Evolutionary conservation across 1,140 invertebrate species (phyloP).

Genomic region (Cecropterus lyciades): DNA sequence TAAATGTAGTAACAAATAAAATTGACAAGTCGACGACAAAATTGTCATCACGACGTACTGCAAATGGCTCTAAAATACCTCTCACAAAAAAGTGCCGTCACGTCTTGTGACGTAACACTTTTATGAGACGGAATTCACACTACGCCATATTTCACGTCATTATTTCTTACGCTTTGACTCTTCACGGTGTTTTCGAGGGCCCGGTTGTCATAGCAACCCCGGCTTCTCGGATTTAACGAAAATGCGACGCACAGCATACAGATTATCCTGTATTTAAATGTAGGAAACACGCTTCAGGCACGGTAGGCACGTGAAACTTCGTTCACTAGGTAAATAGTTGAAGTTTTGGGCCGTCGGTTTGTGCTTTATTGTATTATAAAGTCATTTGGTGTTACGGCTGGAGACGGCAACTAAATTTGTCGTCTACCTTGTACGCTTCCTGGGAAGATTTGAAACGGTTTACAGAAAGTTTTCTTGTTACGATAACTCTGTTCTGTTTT

Average conservation of each 20-base stretch:
- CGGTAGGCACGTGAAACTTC: slow-evolving; percentile 64
- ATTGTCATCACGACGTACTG: not conserved
- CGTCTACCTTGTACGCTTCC: slow-evolving; percentile 14
- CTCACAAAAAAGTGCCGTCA: slow-evolving; percentile 25
- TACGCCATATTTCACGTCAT: slow-evolving; percentile 66
- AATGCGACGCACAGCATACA: slow-evolving; percentile 57
- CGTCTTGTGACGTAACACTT: slow-evolving; percentile 22
- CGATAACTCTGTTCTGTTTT: slow-evolving; percentile 12
- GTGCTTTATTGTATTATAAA: slow-evolving; percentile 65
- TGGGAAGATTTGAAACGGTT: slow-evolving; percentile 17
- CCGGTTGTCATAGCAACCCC: slow-evolving; percentile 61
- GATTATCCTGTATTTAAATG: slow-evolving; percentile 64
- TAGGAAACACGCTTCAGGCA: slow-evolving; percentile 58
- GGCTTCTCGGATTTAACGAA: slow-evolving; percentile 55
- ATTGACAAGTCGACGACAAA: no score
- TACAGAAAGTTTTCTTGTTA: slow-evolving; percentile 24
- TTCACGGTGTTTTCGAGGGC: slow-evolving; percentile 49
- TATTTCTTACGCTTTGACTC: slow-evolving; percentile 65
- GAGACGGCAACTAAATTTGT: slow-evolving; percentile 55
- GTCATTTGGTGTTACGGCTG: slow-evolving; percentile 58
- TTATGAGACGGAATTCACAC: slow-evolving; percentile 30
- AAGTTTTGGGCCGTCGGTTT: slow-evolving; percentile 54
- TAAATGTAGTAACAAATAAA: no score
- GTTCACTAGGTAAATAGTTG: slow-evolving; percentile 73
- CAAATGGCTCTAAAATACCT: not conserved